Percentiles rank a stretch among this genome's conserved stretches.
phyloP scores from a whole-genome alignment of 2,888 invertebrate species.

The Rhorus exstirpatorius region DNA sequence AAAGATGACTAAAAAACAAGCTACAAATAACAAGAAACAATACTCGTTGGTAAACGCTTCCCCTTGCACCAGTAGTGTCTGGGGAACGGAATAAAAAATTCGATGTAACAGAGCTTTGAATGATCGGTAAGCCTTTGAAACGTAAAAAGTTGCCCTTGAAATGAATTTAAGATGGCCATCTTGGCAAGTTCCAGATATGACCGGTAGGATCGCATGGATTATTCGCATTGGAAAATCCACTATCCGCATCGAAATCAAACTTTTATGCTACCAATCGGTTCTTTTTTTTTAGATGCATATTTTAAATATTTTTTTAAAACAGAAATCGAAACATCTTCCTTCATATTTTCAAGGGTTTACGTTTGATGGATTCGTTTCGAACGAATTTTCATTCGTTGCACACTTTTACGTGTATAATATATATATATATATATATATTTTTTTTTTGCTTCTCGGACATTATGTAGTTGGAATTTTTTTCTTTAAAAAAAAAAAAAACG shows the following conservation, averaged over 20 bases:
- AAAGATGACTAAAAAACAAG: too few relatives aligned
- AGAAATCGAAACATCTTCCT: too few relatives aligned
- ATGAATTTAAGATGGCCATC: not conserved
- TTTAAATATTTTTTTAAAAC: too few relatives aligned
- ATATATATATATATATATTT: too few relatives aligned
- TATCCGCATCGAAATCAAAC: not conserved
- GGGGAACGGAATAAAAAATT: constrained; percentile 12
- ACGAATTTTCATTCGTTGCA: too few relatives aligned
- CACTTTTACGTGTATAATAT: too few relatives aligned
- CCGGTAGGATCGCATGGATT: not conserved
- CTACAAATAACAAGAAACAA: too few relatives aligned
- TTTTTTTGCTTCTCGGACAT: too few relatives aligned
- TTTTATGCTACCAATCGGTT: not conserved
- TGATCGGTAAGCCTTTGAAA: not conserved
- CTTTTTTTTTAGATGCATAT: not conserved
- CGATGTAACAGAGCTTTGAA: constrained; percentile 11
- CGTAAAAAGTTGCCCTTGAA: not conserved
- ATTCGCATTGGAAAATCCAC: not conserved
- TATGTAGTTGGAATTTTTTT: too few relatives aligned
- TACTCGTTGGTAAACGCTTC: too few relatives aligned
- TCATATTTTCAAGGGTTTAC: too few relatives aligned
- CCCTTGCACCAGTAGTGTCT: not conserved
- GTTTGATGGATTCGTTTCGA: too few relatives aligned
- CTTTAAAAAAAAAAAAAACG: not conserved
- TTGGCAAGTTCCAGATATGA: not conserved